These are phyloP conservation scores for Hydrozoanthus tunicans DNA, from an alignment of 64 coral and sea anemone species.

Conservation along the genomic window DNA sequence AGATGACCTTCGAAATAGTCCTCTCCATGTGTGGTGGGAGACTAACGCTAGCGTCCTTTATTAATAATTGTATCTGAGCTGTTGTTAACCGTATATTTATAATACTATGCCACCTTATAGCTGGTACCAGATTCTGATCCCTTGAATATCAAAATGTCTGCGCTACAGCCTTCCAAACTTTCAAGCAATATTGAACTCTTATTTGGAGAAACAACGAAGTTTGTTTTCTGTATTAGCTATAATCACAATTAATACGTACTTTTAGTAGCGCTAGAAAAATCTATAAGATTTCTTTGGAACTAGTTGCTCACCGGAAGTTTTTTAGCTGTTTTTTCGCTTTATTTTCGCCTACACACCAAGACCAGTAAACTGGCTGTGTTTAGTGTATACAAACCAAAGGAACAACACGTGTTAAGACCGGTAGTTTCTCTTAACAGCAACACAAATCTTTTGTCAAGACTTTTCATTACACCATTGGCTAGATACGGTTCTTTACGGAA, in stretches of 20 bases:
- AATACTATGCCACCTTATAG: neutral
- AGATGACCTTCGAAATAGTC: neutral
- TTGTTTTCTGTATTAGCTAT: too few relatives aligned
- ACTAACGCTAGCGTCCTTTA: neutral
- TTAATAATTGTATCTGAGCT: neutral
- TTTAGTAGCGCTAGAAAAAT: neutral
- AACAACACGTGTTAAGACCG: constrained; percentile 4
- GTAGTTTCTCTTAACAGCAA: neutral
- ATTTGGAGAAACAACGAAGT: too few relatives aligned
- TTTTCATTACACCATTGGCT: neutral
- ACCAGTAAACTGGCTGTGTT: neutral
- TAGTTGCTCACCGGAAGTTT: neutral
- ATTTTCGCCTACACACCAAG: neutral
- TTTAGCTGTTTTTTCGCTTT: neutral
- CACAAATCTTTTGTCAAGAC: neutral
- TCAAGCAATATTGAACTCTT: neutral
- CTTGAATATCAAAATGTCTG: neutral
- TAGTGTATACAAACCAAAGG: neutral
- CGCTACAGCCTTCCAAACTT: neutral
- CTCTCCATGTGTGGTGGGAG: neutral
- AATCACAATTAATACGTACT: too few relatives aligned
- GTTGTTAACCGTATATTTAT: neutral
- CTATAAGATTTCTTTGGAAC: neutral
- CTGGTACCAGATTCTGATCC: constrained; percentile 15
- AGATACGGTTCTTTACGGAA: neutral